Conservation (phyloP, 2,888 invertebrate species). For the Athalia circularis region DNA sequence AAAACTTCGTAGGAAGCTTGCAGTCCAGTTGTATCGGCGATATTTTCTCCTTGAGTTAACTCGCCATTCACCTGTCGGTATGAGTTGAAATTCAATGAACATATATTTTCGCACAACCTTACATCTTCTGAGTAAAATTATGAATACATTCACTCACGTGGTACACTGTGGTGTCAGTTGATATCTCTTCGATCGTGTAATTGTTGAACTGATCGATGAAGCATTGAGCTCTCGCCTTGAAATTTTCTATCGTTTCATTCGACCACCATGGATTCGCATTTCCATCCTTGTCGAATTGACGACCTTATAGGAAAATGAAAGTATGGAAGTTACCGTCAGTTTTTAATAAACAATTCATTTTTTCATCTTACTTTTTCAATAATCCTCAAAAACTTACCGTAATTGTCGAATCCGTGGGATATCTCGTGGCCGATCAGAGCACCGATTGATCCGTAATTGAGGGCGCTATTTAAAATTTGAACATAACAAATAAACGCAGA, state of each 20-base stretch:
- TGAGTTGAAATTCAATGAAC: too few species aligned
- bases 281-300: slow-evolving; percentile 75
- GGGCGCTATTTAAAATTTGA: slow-evolving; percentile 50
- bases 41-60: slow-evolving; percentile 88
- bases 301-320: slow-evolving; percentile 57
- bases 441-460: slow-evolving; percentile 76
- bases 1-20: slow-evolving; percentile 84
- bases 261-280: slow-evolving; percentile 65
- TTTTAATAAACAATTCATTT: too few species aligned
- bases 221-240: background rate
- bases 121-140: too few species aligned
- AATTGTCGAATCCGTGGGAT: slow-evolving; percentile 76
- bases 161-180: background rate
- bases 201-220: slow-evolving; percentile 77
- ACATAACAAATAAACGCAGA: too few species aligned
- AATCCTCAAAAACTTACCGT: slow-evolving; percentile 64
- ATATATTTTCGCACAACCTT: too few species aligned
- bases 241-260: background rate
- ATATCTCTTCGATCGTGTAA: slow-evolving; percentile 78
- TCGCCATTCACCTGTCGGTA: slow-evolving; percentile 78
- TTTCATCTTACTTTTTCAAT: too few species aligned
- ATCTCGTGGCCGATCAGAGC: slow-evolving; percentile 78
- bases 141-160: slow-evolving; percentile 10
- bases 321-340: too few species aligned
- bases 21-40: slow-evolving; percentile 90